Conservation (phyloP, 2,888 invertebrate species). For the Poecilus cupreus region DNA sequence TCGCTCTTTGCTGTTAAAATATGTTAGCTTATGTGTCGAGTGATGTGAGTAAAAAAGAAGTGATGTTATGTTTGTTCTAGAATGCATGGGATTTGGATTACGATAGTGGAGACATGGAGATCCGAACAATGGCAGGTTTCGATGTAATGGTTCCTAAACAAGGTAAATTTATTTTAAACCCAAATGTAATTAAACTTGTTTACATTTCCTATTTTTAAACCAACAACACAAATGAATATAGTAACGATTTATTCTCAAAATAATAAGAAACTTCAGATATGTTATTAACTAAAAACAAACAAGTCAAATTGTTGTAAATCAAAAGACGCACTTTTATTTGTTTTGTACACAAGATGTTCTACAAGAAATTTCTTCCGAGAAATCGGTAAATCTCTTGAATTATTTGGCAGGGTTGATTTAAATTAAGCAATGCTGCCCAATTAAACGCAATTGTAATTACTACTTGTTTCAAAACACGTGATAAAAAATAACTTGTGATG, state of each 20-base stretch:
- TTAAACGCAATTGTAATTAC: conserved; percentile 51
- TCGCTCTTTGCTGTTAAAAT: no score
- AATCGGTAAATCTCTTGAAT: background rate
- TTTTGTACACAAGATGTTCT: background rate
- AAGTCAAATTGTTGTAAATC: no score
- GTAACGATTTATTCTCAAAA: background rate
- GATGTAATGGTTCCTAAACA: conserved; percentile 76
- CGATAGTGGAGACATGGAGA: conserved; percentile 66
- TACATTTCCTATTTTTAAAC: background rate
- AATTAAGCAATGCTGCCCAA: conserved; percentile 39
- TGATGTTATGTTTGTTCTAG: conserved; percentile 65
- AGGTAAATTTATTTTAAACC: conserved; percentile 64
- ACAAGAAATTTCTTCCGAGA: background rate
- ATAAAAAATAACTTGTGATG: conserved; percentile 54
- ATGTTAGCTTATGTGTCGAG: no score
- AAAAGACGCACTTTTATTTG: background rate
- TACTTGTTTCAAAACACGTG: conserved; percentile 44
- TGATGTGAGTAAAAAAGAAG: no score
- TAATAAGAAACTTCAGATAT: background rate
- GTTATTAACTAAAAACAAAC: background rate
- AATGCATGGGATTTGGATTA: conserved; percentile 70
- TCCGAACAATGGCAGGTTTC: conserved; percentile 78
- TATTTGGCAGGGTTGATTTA: conserved; percentile 46
- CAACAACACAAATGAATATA: background rate
- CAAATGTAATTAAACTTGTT: background rate